Evolutionary conservation across 2,797 vertebrate genomes (phyloP).

Genomic region (Echeneis naucrates): DNA sequence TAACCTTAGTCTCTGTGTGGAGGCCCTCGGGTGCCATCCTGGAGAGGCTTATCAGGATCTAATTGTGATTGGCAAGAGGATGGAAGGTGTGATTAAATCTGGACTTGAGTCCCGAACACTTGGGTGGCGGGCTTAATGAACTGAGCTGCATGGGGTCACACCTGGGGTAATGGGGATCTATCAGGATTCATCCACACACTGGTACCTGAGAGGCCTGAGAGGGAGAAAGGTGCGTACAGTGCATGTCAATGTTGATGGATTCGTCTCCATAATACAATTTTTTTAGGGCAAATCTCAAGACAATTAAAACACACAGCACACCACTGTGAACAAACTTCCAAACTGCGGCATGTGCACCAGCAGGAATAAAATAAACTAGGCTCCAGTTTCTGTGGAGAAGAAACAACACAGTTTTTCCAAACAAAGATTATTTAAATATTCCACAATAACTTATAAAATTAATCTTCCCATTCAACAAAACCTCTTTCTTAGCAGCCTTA

Average conservation of each 20-base stretch:
- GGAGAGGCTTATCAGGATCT: constrained; percentile 74
- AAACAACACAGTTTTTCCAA: background rate
- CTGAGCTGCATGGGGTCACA: constrained; percentile 78
- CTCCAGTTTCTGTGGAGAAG: background rate
- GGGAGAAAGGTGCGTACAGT: constrained; percentile 25
- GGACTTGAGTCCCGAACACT: constrained; percentile 74
- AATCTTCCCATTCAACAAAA: background rate
- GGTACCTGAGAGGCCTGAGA: constrained; percentile 44
- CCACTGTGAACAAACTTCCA: too few species aligned
- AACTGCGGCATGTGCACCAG: too few species aligned
- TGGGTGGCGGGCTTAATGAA: constrained; percentile 82
- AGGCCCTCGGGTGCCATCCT: constrained; percentile 68
- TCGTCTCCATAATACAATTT: background rate
- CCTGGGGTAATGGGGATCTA: constrained; percentile 80
- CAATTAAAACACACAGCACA: too few species aligned
- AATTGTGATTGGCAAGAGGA: constrained; percentile 84
- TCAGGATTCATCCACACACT: constrained; percentile 69
- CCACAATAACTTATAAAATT: background rate
- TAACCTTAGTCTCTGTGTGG: constrained; percentile 78
- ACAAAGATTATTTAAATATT: background rate
- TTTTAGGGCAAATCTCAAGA: background rate
- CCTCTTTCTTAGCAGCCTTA: background rate
- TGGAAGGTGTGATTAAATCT: constrained; percentile 83
- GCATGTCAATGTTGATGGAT: background rate
- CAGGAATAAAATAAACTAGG: too few species aligned